Evolutionary conservation across 2,797 vertebrate species (phyloP).

Genomic region (Cossypha heuglini): DNA sequence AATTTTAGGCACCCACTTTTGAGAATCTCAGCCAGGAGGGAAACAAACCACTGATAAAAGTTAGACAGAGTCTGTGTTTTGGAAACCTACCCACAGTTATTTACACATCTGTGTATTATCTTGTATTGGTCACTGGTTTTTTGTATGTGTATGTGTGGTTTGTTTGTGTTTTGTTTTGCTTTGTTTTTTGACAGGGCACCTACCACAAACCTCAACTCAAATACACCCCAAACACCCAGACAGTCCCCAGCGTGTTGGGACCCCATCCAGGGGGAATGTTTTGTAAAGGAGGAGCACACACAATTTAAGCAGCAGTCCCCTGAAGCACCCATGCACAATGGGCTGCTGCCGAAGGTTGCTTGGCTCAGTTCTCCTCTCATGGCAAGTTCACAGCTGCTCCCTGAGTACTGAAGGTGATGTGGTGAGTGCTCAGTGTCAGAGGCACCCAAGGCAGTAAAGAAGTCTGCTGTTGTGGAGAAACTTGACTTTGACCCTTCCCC

Average conservation of each 20-base stretch:
- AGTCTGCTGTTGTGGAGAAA: slow-evolving; percentile 7
- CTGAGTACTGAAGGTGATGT: neutral
- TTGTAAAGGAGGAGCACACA: neutral
- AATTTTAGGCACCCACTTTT: slow-evolving; percentile 45
- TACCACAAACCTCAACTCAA: slow-evolving; percentile 40
- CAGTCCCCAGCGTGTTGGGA: neutral
- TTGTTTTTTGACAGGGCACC: neutral
- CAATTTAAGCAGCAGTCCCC: neutral
- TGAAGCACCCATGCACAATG: neutral
- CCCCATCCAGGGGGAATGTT: neutral
- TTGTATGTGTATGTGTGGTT: neutral
- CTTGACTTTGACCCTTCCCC: slow-evolving; percentile 8
- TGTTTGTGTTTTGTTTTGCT: neutral
- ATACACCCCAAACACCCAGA: neutral
- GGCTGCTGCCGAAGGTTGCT: neutral
- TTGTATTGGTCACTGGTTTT: neutral
- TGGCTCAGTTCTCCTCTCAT: neutral
- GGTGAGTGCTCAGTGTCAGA: neutral
- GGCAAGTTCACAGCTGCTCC: neutral
- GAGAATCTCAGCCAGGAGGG: slow-evolving; percentile 9
- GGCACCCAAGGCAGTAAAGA: rapidly evolving
- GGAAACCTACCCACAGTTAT: slow-evolving; percentile 22
- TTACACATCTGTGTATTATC: neutral
- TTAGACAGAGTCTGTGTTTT: neutral
- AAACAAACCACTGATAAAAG: slow-evolving; percentile 38